phyloP scores from a whole-genome alignment of 2,888 invertebrate species.

The Apomyelois bistriatella region DNA sequence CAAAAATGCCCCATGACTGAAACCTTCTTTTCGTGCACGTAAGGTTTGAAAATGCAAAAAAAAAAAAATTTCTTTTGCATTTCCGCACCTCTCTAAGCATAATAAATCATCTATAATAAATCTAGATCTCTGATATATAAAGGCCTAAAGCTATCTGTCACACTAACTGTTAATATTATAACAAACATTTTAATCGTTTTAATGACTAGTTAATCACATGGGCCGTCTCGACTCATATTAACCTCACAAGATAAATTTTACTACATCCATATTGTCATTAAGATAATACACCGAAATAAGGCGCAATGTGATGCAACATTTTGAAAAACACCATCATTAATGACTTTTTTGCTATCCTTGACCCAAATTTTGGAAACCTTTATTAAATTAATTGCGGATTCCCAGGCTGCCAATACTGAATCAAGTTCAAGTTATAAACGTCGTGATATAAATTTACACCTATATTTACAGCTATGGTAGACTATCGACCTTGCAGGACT shows the following conservation, averaged over 20 bases:
- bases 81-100: too few relatives aligned
- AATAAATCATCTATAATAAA: too few relatives aligned
- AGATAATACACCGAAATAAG: background rate
- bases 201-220: background rate
- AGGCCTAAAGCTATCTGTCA: background rate
- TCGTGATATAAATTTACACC: too few relatives aligned
- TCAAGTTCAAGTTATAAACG: too few relatives aligned
- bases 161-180: background rate
- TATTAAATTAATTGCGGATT: too few relatives aligned
- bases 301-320: background rate
- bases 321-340: background rate
- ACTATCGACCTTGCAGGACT: background rate
- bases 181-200: background rate
- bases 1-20: too few relatives aligned
- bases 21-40: too few relatives aligned
- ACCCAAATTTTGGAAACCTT: background rate
- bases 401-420: too few relatives aligned
- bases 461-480: too few relatives aligned
- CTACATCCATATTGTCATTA: constrained; percentile 6
- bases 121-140: too few relatives aligned
- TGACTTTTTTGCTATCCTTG: background rate
- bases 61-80: too few relatives aligned
- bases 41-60: too few relatives aligned
- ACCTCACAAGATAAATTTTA: constrained; percentile 1
- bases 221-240: background rate